These are phyloP conservation scores for Antidorcas marsupialis DNA, from an alignment of 2,113 vertebrate genomes.

Conservation along the genomic window DNA sequence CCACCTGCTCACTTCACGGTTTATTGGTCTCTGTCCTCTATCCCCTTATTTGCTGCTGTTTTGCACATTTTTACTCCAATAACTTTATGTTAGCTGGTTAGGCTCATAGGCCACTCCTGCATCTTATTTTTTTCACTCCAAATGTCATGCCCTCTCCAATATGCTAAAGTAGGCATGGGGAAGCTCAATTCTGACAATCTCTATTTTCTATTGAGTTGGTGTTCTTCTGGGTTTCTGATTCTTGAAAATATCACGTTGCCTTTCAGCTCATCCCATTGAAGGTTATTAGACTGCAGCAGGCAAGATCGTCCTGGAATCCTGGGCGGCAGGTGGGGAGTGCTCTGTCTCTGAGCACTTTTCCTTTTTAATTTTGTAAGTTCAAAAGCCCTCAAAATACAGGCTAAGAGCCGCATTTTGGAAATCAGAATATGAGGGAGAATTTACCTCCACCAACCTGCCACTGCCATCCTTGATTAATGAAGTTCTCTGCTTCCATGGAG, in stretches of 20 bases:
- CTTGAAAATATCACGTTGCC: not conserved
- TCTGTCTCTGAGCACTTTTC: not conserved
- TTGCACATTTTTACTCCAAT: not conserved
- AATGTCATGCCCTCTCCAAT: not conserved
- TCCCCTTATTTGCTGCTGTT: not conserved
- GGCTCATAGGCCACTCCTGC: not conserved
- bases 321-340: accelerated
- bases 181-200: not conserved
- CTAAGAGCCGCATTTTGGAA: not conserved
- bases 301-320: not conserved
- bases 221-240: not conserved
- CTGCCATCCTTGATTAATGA: not conserved
- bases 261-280: not conserved
- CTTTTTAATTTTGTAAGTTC: not conserved
- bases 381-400: not conserved
- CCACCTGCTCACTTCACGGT: not conserved
- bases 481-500: not conserved
- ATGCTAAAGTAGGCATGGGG: not conserved
- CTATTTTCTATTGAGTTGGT: not conserved
- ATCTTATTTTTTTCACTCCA: not conserved
- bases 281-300: not conserved
- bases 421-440: not conserved
- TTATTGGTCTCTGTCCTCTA: not conserved
- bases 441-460: not conserved
- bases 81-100: not conserved